Evolutionary conservation across 2,888 invertebrate genomes (phyloP).

Genomic region (Deilephila elpenor): DNA sequence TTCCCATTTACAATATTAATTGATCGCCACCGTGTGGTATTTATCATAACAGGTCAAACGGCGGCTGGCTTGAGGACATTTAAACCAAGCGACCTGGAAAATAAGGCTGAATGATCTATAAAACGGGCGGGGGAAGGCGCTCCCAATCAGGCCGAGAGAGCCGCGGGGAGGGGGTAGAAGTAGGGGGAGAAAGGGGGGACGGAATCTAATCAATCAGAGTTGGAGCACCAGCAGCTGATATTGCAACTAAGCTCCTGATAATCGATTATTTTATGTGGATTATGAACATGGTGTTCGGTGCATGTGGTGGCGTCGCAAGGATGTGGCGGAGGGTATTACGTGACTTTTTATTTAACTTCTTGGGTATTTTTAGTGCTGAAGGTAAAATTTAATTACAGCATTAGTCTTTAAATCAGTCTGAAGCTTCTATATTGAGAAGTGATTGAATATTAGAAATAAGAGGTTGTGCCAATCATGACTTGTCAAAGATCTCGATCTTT

Average conservation of each 20-base stretch:
- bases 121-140: constrained; percentile 19
- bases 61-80: constrained; percentile 18
- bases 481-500: too few relatives aligned
- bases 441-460: too few relatives aligned
- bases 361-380: too few relatives aligned
- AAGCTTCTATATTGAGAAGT: too few relatives aligned
- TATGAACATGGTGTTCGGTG: constrained; percentile 1
- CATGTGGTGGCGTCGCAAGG: neutral
- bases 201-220: constrained; percentile 26
- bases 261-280: constrained; percentile 9
- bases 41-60: constrained; percentile 9
- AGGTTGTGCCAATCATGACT: too few relatives aligned
- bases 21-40: neutral
- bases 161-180: neutral
- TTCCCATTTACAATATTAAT: neutral
- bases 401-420: too few relatives aligned
- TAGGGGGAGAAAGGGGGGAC: neutral
- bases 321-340: neutral
- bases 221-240: constrained; percentile 25
- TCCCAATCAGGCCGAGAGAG: constrained; percentile 19
- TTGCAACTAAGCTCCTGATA: constrained; percentile 13
- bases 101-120: constrained; percentile 24
- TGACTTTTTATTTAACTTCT: too few relatives aligned
- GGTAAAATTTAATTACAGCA: too few relatives aligned
- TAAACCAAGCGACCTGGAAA: constrained; percentile 22